These are phyloP conservation scores for Scaptomyza hsui DNA, from an alignment of 1,140 invertebrate genomes.

Conservation along the genomic window DNA sequence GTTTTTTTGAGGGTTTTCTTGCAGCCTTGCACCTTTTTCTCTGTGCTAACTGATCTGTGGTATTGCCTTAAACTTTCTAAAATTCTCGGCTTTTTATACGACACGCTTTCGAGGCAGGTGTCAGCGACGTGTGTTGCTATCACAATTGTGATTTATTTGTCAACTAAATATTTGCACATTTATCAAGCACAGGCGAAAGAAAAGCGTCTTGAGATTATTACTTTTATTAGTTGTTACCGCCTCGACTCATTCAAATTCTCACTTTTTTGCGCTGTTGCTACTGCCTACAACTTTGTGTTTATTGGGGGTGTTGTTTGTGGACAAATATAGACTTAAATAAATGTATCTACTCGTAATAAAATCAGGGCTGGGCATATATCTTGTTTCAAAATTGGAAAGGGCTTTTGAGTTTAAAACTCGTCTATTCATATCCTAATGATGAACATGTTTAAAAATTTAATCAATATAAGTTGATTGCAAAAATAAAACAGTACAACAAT, in stretches of 20 bases:
- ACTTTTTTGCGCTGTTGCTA: conserved; percentile 17
- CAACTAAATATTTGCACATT: conserved; percentile 13
- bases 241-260: neutral
- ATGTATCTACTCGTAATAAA: neutral
- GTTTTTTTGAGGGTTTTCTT: no score
- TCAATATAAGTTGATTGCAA: no score
- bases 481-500: no score
- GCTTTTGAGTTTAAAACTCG: no score
- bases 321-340: neutral
- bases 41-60: conserved; percentile 7
- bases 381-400: no score
- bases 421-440: no score
- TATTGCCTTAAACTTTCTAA: conserved; percentile 14
- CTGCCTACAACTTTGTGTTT: conserved; percentile 1
- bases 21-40: neutral
- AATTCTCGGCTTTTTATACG: conserved; percentile 46
- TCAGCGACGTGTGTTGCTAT: conserved; percentile 13
- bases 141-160: conserved; percentile 55
- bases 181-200: conserved; percentile 15
- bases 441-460: no score
- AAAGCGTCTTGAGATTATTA: conserved; percentile 16
- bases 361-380: neutral
- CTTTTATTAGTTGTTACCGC: conserved; percentile 16
- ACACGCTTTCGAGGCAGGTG: conserved; percentile 16
- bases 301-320: conserved; percentile 6